phyloP scores from a whole-genome alignment of 2,888 invertebrate genomes.

The Hemistola chrysoprasaria region DNA sequence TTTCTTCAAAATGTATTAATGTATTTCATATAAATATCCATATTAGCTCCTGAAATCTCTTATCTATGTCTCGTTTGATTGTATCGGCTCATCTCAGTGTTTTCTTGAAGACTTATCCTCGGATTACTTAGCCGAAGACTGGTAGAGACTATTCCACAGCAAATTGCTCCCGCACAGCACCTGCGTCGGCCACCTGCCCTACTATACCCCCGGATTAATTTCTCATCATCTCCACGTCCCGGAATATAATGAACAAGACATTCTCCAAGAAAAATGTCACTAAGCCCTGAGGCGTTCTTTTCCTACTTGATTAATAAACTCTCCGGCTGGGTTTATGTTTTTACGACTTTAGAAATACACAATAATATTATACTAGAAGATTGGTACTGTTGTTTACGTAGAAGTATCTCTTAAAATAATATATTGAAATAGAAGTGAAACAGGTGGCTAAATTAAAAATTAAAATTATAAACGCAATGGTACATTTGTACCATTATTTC shows the following conservation, averaged over 20 bases:
- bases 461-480: too few species aligned
- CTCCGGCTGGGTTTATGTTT: slow-evolving; percentile 41
- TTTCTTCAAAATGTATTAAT: too few species aligned
- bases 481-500: too few species aligned
- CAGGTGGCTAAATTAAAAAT: too few species aligned
- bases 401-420: too few species aligned
- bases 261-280: slow-evolving; percentile 69
- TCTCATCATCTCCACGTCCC: slow-evolving; percentile 73
- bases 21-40: too few species aligned
- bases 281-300: slow-evolving; percentile 59
- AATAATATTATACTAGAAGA: slow-evolving; percentile 30
- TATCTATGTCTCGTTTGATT: too few species aligned
- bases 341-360: slow-evolving; percentile 51
- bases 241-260: slow-evolving; percentile 64
- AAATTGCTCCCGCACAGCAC: slow-evolving; percentile 62
- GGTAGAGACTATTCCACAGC: slow-evolving; percentile 34
- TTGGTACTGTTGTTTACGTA: background rate
- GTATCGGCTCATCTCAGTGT: slow-evolving; percentile 19
- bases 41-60: too few species aligned
- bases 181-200: slow-evolving; percentile 64
- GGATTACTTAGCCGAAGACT: slow-evolving; percentile 39
- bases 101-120: slow-evolving; percentile 41
- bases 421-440: too few species aligned
- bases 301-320: slow-evolving; percentile 73
- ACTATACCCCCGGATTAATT: slow-evolving; percentile 63